Evolutionary conservation across 2,888 invertebrate species (phyloP), one percentile per base, ranked within the genome.

Genomic region (Pammene aurita): DNA sequence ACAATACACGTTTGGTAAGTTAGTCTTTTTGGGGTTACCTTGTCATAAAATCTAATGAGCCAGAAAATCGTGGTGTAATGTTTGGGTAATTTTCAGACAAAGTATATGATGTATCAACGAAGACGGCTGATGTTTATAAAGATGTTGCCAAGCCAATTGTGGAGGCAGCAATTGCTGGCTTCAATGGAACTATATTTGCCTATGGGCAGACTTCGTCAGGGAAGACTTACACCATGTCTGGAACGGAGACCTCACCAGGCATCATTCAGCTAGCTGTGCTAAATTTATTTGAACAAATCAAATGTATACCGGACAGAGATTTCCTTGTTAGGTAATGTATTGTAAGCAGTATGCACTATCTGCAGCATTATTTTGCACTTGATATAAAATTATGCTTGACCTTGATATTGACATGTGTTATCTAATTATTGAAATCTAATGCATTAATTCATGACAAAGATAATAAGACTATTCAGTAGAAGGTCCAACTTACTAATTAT

Each of bases 151-250:
- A 94, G 76, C 95, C 96, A 0, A 95, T 97, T 72, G 95, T 97
- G 2, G 93, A 95, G 72, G 94, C 95, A 0, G 94, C 95, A 0
- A 91, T 96, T 13, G 93, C 94, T 72, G 97, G 97, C 2, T 95
- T 96, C 76, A 97, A 97, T 84, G 97, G 97, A 1, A 98, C 98
- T 0, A 95, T 98, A 74, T 97, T 98, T 89, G 97, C 97, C 0
- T 98, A 98, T 83, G 98, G 98, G 7, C 98, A 98, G 85, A 98
- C 97, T 5, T 96, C 97, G 0, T 97, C 97, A 0, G 98, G 97
- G 65, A 97, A 97, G 86, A 97, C 97, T 0, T 95, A 95, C 77
- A 97, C 97, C 0, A 96, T 97, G 95, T 94, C 96, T 81, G 98
- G 98, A 0, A 94, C 94, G 42, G 87, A 93, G 0, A 77, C 86